phyloP scores from a whole-genome alignment of 2,797 vertebrate genomes.

The Heterohyrax brucei region DNA sequence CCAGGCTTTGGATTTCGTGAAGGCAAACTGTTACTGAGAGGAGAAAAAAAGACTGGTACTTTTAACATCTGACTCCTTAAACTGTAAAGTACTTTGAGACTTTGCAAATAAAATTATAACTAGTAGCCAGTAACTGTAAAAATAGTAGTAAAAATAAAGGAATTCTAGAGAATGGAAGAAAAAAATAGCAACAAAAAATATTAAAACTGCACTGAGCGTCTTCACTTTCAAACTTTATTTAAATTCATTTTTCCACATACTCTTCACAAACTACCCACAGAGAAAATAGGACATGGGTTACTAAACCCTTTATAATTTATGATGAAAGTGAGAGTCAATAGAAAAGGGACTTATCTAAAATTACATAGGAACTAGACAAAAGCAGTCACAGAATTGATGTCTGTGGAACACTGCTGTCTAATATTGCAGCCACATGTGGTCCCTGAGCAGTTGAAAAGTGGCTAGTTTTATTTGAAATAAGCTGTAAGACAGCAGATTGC shows the following conservation, averaged over 20 bases:
- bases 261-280: neutral
- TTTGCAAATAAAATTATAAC: slow-evolving; percentile 40
- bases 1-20: neutral
- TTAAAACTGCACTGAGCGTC: slow-evolving; percentile 48
- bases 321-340: neutral
- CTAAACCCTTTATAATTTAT: slow-evolving; percentile 28
- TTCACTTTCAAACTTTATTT: slow-evolving; percentile 67
- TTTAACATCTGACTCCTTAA: slow-evolving; percentile 4
- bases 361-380: neutral
- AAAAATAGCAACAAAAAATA: neutral
- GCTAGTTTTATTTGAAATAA: neutral
- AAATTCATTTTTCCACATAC: slow-evolving; percentile 21
- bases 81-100: neutral
- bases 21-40: neutral
- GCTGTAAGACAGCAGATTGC: neutral
- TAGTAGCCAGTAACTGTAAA: neutral
- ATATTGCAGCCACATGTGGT: neutral
- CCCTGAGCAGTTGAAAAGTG: neutral
- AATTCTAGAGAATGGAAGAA: slow-evolving; percentile 58
- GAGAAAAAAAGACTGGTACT: neutral
- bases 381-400: neutral
- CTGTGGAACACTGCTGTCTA: neutral
- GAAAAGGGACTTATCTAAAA: neutral
- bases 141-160: neutral
- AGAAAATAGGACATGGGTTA: neutral